Evolutionary conservation across 2,113 vertebrate genomes (phyloP).

Genomic region (Bubo blakistoni): DNA sequence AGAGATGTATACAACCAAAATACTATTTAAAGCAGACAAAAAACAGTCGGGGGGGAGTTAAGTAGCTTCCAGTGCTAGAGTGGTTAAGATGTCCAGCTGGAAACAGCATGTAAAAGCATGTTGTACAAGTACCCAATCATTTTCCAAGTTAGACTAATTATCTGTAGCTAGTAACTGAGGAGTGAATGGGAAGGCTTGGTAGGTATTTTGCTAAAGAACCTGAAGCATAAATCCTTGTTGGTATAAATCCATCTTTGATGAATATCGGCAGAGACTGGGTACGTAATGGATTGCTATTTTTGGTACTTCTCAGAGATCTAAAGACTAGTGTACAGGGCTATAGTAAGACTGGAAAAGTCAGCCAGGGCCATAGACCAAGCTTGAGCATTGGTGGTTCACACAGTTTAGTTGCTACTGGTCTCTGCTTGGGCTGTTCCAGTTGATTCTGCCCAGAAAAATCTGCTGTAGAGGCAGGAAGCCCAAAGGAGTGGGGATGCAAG

Average conservation of each 20-base stretch:
- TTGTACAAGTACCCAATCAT: background rate
- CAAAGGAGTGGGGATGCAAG: fast-evolving
- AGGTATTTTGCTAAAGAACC: background rate
- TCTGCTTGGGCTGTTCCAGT: background rate
- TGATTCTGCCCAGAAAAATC: background rate
- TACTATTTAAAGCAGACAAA: background rate
- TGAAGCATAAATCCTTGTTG: background rate
- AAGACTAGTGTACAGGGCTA: background rate
- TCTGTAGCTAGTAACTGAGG: background rate
- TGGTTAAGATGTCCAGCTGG: background rate
- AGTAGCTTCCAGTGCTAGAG: background rate
- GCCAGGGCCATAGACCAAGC: background rate
- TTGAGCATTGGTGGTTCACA: background rate
- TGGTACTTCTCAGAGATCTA: background rate
- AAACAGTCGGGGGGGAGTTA: background rate
- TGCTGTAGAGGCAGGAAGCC: background rate
- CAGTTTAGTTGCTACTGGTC: background rate
- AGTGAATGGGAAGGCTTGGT: background rate
- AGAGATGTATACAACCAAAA: background rate
- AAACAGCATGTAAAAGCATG: background rate
- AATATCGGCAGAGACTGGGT: background rate
- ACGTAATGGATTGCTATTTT: background rate
- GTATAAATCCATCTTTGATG: background rate
- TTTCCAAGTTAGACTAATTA: background rate
- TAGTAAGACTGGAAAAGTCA: background rate